Evolutionary conservation across 2,797 vertebrate genomes (phyloP), one percentile per base, ranked within the genome.

Genomic region (Chelon labrosus): DNA sequence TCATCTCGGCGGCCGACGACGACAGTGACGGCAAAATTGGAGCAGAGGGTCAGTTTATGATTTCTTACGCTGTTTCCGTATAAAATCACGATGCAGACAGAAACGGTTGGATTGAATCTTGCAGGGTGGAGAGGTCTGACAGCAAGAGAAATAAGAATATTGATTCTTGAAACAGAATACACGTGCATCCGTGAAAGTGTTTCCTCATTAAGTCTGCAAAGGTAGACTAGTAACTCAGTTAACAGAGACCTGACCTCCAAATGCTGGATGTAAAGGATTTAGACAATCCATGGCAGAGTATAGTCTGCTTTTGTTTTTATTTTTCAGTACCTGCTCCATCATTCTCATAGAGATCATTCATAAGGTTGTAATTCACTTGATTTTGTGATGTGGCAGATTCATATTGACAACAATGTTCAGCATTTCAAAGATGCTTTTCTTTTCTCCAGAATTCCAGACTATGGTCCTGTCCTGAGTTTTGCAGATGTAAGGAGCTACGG

Each of bases 21-120:
- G 94, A 99, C 10, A 95, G 94, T 20, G 98, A 99, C 16, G 98
- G 97, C 37, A 97, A 86, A 92, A 97, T 99, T 47, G 98, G 98
- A 88, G 96, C 85, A 65, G 96, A 98, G 0, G 97, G 98, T 99
- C 64, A 61, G 90, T 91, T 27, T 83, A 79, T 75, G 47, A 87
- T 85, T 85, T 73, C 80, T 76, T 41, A 12, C 14, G 54, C n/a
- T 51, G 25, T 42, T 20, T 51, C 49, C 13, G 37, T 13, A 8
- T 50, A 65, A 79, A 47, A 58, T 41, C 52, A 22, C 31, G 12
- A 46, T 46, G 19, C 35, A 10, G 3, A 65, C 66, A 75, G 51
- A 70, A 56, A 63, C 60, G 56, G 59, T 39, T 68, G 50, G 37
- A 38, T 51, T 63, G 16, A 58, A 47, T 61, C 16, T 67, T 17